Evolutionary conservation across 2,888 invertebrate genomes (phyloP), one percentile per base, ranked within the genome.

Genomic region (Sminthurides aquaticus): DNA sequence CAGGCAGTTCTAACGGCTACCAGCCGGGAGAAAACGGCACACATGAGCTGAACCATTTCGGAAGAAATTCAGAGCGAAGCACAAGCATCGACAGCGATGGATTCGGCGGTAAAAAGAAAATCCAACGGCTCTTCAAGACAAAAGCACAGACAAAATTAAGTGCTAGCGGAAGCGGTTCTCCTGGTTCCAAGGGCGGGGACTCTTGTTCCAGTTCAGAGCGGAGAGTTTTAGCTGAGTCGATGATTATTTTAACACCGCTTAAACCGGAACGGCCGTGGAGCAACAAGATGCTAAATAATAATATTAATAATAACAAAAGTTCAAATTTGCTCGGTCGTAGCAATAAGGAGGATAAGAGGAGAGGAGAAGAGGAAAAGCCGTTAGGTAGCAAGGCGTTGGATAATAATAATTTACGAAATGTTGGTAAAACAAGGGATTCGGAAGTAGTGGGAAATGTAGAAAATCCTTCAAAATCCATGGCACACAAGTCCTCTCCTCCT

Each of bases 141-240:
- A 84, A 86, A 77, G 86, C 86, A 59, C 87, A 88, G 80, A 85
- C 86, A 67, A 86, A 85, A 79, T 84, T 84, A 73, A 52, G 15
- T 34, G 20, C 24, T 11, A 52, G 52, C 22, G 52, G 52, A 52
- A 52, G 52, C 52, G 52, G 11, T 5, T 15, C 18, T 5, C 22
- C n/a, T 3, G 15, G 18, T 20, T n/a, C 20, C 22, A 52, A 20
- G 18, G 56, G 49, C 61, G 27, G 54, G n/a, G 25, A 18, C 25
- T n/a, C 58, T 11, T 49, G 22, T 28, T 49, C 64, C 34, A 18
- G 28, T 18, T n/a, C 56, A 20, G 61, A 56, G 65, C 64, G 22
- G 63, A 52, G 49, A 22, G 29, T 59, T 18, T 24, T 58, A 25
- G 64, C 52, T 11, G 58, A 58, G 29, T 64, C 64, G 28, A 27